Percentiles rank a stretch among this genome's conserved stretches.
phyloP scores from a whole-genome alignment of 2,797 vertebrate genomes.

The Enteromius radiatus region DNA sequence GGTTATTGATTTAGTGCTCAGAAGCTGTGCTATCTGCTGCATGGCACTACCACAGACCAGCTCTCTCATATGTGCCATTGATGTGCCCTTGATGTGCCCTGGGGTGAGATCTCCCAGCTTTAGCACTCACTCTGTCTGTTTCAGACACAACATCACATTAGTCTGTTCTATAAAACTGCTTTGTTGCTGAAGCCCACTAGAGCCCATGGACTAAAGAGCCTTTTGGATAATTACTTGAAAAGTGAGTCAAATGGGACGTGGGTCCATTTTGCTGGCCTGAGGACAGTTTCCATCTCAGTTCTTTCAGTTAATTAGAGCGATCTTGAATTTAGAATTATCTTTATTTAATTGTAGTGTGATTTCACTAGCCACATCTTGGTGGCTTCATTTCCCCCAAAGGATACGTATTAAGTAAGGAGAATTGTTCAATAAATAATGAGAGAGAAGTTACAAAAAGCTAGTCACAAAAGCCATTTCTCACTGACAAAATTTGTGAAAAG shows the following conservation, averaged over 20 bases:
- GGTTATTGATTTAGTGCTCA: conserved; percentile 59
- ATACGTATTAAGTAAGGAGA: neutral
- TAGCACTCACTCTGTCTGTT: conserved; percentile 23
- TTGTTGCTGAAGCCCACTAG: conserved; percentile 16
- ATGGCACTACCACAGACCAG: conserved; percentile 30
- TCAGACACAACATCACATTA: conserved; percentile 25
- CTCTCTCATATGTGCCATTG: conserved; percentile 50
- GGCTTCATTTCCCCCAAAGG: neutral
- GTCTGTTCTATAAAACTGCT: conserved; percentile 27
- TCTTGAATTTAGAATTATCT: neutral
- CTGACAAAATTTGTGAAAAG: neutral
- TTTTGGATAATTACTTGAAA: conserved; percentile 44
- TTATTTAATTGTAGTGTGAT: neutral
- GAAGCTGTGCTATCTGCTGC: conserved; percentile 40
- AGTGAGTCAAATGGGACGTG: conserved; percentile 8
- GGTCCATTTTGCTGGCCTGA: conserved; percentile 2
- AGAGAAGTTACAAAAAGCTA: neutral
- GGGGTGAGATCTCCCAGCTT: conserved; percentile 47
- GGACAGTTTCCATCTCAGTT: neutral
- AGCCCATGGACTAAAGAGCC: conserved; percentile 31
- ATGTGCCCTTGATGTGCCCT: conserved; percentile 45
- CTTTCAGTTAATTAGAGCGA: neutral
- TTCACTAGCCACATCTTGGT: neutral
- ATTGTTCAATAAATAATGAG: conserved; percentile 13
- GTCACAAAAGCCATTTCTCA: neutral